These are phyloP conservation scores for Mizuhopecten yessoensis DNA, from an alignment of 1,140 invertebrate genomes.

Conservation along the genomic window DNA sequence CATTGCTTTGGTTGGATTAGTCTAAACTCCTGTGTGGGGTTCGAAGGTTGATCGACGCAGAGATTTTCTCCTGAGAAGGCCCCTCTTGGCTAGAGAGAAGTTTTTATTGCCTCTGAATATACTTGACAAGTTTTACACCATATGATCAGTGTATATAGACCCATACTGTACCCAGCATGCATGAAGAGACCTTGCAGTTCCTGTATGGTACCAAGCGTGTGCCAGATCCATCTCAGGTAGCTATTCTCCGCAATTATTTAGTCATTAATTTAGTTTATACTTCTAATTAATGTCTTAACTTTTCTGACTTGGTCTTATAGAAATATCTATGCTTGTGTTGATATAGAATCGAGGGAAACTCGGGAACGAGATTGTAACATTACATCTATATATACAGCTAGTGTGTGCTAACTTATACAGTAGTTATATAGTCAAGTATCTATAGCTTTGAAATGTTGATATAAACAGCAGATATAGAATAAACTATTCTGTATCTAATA, in stretches of 20 bases:
- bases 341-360: not conserved
- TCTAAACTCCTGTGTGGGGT: not conserved
- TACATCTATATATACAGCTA: not conserved
- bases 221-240: constrained; percentile 9
- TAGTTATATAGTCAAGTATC: too few species aligned
- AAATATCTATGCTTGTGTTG: not conserved
- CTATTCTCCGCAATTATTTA: not conserved
- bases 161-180: constrained; percentile 12
- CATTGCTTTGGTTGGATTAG: constrained; percentile 1
- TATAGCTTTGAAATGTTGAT: not conserved
- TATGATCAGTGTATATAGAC: not conserved
- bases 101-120: not conserved
- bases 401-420: not conserved
- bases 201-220: constrained; percentile 13
- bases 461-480: not conserved
- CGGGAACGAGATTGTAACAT: not conserved
- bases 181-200: not conserved
- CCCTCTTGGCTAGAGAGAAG: not conserved
- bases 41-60: not conserved
- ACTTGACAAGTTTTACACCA: constrained; percentile 32
- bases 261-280: not conserved
- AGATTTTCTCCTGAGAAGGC: constrained; percentile 25
- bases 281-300: not conserved
- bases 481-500: not conserved
- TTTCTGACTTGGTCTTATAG: not conserved